phyloP scores from a whole-genome alignment of 2,113 vertebrate species.

The Danionella cerebrum region DNA sequence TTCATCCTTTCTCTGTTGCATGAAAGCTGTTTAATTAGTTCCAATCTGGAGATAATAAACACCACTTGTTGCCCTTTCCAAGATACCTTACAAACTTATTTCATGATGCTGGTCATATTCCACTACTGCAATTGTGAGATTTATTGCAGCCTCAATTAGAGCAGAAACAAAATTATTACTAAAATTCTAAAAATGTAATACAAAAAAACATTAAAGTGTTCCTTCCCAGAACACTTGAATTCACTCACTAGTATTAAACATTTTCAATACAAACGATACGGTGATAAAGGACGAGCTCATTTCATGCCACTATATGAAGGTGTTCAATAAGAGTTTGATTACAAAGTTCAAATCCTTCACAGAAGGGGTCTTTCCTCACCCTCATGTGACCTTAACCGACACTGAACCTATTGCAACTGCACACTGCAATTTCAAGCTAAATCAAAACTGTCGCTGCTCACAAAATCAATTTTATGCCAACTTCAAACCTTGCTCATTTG shows the following conservation, averaged over 20 bases:
- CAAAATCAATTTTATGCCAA: constrained; percentile 13
- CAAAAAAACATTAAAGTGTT: too few relatives aligned
- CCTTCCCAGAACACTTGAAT: too few relatives aligned
- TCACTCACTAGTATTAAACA: too few relatives aligned
- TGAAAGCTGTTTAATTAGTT: constrained; percentile 24
- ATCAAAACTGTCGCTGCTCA: background rate
- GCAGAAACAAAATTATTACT: too few relatives aligned
- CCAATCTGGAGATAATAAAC: constrained; percentile 18
- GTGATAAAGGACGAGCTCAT: too few relatives aligned
- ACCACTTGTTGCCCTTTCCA: constrained; percentile 5
- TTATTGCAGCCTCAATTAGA: too few relatives aligned
- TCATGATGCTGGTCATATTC: too few relatives aligned
- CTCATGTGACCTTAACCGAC: background rate
- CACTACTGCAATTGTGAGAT: too few relatives aligned
- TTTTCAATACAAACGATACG: too few relatives aligned
- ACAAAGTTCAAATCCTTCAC: background rate
- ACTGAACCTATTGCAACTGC: background rate
- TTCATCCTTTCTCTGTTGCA: background rate
- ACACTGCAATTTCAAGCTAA: background rate
- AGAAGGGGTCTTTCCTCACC: background rate
- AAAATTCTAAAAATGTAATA: too few relatives aligned
- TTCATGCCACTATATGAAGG: too few relatives aligned
- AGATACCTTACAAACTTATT: background rate
- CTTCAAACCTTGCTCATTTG: constrained; percentile 2
- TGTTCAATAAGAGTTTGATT: too few relatives aligned